Base-by-base conservation (phyloP, 2,113 vertebrate species). In the Callopanchax toddi region DNA sequence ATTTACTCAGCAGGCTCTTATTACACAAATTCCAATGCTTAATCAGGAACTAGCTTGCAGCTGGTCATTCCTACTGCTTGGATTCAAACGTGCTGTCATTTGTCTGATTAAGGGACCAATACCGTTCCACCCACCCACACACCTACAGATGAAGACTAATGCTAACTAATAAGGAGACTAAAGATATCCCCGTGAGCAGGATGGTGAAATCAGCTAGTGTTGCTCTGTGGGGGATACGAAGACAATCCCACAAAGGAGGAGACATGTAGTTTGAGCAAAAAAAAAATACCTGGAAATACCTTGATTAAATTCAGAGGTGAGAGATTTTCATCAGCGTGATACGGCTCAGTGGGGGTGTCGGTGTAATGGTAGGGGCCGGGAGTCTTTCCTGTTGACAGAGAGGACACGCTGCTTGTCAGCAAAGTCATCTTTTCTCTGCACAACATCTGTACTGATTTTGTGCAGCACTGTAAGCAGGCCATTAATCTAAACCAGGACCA, bases 371-470 rank as follows among this genome's bases (percentile, higher is more conserved):
- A 15, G 64, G 65, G 63, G 60, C 55, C 32, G 53, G 61, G 66
- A 76, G 75, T 64, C 81, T 71, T 67, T 78, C 67, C 76, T 58
- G 63, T 80, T 76, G 80, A 83, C 79, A 81, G 78, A 81, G 67
- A 85, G 78, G 87, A 88, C 80, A 82, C 64, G 39, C 39, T 6
- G 74, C 87, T 90, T 91, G 89, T 90, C 89, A 89, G 86, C 87
- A 91, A 90, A 91, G 91, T 86, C 87, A 91, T 90, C 89, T 89
- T 83, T 78, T 61, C 73, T 25, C 46, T 10, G 60, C 51, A 20
- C 76, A 78, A 82, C 80, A 81, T 84, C 82, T 84, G 83, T 49
- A 44, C 83, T 74, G 78, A 79, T 81, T 81, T 50, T 5, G 55
- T 50, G 74, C 70, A 54, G 71, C 66, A 65, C 76, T 60, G 52